Base-by-base conservation (phyloP, 2,888 invertebrate genomes). In the Oasisia sp. region DNA sequence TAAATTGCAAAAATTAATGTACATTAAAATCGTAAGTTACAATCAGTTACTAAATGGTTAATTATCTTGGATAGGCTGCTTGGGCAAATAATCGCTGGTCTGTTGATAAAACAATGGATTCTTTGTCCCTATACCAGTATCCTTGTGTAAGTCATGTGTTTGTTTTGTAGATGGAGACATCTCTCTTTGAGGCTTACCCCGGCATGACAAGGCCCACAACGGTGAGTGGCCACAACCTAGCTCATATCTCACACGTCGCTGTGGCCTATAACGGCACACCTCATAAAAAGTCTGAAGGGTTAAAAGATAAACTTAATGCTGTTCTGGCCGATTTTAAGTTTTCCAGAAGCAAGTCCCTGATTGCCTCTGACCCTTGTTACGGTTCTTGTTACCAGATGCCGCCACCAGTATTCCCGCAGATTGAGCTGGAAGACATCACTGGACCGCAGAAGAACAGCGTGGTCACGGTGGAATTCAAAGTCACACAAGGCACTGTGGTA, bases 371-470 rank as follows among this genome's bases (percentile, higher is more conserved):
- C 14, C 74, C 74, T 27, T 74, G 74, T 74, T 74, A 74, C 7
- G 74, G 27, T 74, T 74, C 27, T 7, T 27, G 74, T 74, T 74
- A 74, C 74, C 74, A 74, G 74, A 74, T 74, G 74, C 74, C 74
- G 74, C 74, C 74, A 74, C 74, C 74, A 74, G 74, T 74, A 74
- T 74, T 74, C 74, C 74, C 74, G 7, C 74, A 74, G 74, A 74
- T 74, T n/a, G 19, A 74, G 27, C 74, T 74, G n/a, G 27, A 74
- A 19, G 74, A 74, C 7, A 74, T 74, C 74, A 74, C 74, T 27
- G 27, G 74, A 74, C 74, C 1, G 0, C 74, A 74, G 74, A 74
- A 74, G 27, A 27, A 74, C 14, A 74, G 27, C n/a, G 74, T 74
- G 7, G 74, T 74, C 74, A 74, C 74, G 4, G 27, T 74, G 27